Evolutionary conservation across 2,113 vertebrate species (phyloP).

Genomic region (Suncus etruscus): DNA sequence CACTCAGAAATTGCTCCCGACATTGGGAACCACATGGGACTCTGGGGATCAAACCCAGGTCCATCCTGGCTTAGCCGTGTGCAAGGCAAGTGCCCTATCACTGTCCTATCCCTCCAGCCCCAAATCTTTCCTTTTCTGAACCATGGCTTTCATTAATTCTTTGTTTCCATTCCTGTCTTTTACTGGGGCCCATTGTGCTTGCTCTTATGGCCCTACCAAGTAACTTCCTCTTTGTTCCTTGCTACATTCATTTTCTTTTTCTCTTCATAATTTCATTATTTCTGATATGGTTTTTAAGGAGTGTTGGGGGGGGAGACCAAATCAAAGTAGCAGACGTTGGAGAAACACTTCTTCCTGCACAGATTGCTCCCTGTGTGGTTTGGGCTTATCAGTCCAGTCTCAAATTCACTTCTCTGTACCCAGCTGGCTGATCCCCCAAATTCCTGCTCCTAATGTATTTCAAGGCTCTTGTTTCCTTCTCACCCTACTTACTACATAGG

Average conservation of each 20-base stretch:
- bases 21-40: no score
- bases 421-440: background rate
- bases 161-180: background rate
- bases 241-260: no score
- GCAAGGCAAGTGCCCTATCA: no score
- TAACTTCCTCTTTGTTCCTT: background rate
- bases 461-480: background rate
- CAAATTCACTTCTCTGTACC: background rate
- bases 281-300: background rate
- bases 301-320: background rate
- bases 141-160: background rate
- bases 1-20: no score
- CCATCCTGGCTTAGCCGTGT: no score
- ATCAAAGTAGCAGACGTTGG: background rate
- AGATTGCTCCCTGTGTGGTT: background rate
- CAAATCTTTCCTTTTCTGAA: background rate
- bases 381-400: background rate
- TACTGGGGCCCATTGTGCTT: background rate
- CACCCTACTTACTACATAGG: background rate
- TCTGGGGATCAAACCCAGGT: no score
- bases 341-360: background rate
- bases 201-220: background rate
- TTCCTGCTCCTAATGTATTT: background rate
- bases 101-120: no score
- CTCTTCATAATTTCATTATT: no score